Evolutionary conservation across 2,888 invertebrate genomes (phyloP).

Genomic region (Harmothoe impar): DNA sequence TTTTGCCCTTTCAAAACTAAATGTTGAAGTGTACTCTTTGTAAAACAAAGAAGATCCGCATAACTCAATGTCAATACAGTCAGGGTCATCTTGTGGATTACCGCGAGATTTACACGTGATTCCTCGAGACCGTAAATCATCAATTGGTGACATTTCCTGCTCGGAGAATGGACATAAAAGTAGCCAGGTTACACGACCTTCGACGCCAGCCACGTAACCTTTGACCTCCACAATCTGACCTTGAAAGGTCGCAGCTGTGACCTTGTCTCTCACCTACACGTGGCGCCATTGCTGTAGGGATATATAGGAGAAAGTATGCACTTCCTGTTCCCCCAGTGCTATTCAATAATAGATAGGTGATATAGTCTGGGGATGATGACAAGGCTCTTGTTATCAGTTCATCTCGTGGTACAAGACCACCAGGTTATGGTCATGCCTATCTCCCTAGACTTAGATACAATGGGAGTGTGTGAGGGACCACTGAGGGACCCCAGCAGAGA

Average conservation of each 20-base stretch:
- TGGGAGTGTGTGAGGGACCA: neutral
- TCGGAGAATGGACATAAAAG: conserved; percentile 21
- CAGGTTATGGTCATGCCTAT: too few relatives aligned
- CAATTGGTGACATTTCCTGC: neutral
- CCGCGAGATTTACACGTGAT: neutral
- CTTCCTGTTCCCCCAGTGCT: too few relatives aligned
- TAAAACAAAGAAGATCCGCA: too few relatives aligned
- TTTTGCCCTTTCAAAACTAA: too few relatives aligned
- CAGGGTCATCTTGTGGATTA: neutral
- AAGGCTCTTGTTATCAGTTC: too few relatives aligned
- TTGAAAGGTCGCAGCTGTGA: conserved; percentile 48
- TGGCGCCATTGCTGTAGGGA: too few relatives aligned
- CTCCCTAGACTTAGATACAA: too few relatives aligned
- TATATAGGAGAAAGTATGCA: too few relatives aligned
- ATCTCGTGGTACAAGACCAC: too few relatives aligned
- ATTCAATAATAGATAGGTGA: too few relatives aligned
- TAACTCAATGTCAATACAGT: neutral
- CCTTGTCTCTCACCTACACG: neutral
- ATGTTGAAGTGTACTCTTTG: too few relatives aligned
- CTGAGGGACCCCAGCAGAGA: neutral
- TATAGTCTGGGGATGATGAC: too few relatives aligned
- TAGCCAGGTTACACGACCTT: conserved; percentile 1
- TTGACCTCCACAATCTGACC: conserved; percentile 20
- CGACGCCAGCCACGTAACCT: conserved; percentile 5
- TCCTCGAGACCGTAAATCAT: neutral